phyloP scores from a whole-genome alignment of 2,797 vertebrate genomes.

The Poeciliopsis gracilis region DNA sequence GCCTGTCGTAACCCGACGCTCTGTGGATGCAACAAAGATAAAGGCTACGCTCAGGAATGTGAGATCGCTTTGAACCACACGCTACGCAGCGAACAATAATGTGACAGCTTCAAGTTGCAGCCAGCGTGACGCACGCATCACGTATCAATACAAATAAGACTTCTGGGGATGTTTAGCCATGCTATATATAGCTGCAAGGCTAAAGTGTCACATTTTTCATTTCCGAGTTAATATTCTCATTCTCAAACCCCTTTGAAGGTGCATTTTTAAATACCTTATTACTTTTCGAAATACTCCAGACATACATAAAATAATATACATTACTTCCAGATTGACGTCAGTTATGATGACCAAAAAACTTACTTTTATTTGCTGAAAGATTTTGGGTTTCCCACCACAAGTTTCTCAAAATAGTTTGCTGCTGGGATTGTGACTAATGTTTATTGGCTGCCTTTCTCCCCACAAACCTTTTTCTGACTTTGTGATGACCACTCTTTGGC shows the following conservation, averaged over 20 bases:
- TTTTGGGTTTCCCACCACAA: neutral
- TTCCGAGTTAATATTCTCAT: neutral
- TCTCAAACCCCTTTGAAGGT: neutral
- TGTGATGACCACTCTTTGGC: neutral
- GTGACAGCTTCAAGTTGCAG: neutral
- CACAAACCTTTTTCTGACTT: neutral
- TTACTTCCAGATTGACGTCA: neutral
- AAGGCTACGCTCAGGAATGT: constrained; percentile 43
- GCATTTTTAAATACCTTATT: neutral
- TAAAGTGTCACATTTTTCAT: neutral
- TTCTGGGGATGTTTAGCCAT: neutral
- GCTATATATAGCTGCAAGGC: too few relatives aligned
- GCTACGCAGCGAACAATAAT: constrained; percentile 10
- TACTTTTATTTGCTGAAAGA: neutral
- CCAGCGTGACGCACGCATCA: neutral
- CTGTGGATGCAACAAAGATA: constrained; percentile 28
- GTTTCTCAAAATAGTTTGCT: neutral
- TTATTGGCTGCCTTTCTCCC: neutral
- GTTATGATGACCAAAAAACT: neutral
- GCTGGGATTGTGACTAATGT: neutral
- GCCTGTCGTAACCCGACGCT: constrained; percentile 52
- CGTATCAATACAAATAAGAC: constrained; percentile 1
- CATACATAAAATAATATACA: neutral
- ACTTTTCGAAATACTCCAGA: neutral
- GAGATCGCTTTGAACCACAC: constrained; percentile 25